Percentiles rank a stretch among this genome's conserved stretches.
phyloP scores from a whole-genome alignment of 2,113 vertebrate genomes.

The Aramus guarauna region DNA sequence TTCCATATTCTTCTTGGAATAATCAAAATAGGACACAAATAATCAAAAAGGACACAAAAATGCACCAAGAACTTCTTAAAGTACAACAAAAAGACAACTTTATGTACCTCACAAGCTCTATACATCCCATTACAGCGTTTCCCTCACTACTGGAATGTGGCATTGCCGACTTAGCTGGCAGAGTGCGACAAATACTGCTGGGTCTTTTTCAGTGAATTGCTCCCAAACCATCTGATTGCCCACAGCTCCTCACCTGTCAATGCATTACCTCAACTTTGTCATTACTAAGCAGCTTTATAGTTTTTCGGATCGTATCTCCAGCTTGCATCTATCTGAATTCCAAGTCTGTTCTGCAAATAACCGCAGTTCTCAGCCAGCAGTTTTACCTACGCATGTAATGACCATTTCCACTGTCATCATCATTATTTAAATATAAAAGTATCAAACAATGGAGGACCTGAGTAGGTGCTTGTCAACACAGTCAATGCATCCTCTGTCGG shows the following conservation, averaged over 20 bases:
- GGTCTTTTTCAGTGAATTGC: neutral
- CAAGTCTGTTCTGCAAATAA: neutral
- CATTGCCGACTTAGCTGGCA: neutral
- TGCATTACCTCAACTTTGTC: too few species aligned
- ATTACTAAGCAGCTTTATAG: neutral
- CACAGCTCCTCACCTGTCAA: neutral
- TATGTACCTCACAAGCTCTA: neutral
- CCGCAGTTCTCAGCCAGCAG: neutral
- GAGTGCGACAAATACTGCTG: neutral
- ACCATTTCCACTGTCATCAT: neutral
- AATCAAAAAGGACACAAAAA: neutral
- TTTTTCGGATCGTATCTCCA: neutral
- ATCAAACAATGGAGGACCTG: neutral
- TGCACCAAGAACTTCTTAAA: neutral
- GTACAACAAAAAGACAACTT: neutral
- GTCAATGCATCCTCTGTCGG: neutral
- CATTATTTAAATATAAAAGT: neutral
- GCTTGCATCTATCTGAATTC: neutral
- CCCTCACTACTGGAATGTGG: neutral
- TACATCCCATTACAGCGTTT: fast-evolving
- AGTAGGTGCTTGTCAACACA: neutral
- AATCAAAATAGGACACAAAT: neutral
- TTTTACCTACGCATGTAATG: neutral
- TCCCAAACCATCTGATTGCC: neutral
- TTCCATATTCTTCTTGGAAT: neutral